Percentiles rank a stretch among this genome's conserved stretches.
Conservation (phyloP, 2,888 invertebrate species). For the Cenopis cana region DNA sequence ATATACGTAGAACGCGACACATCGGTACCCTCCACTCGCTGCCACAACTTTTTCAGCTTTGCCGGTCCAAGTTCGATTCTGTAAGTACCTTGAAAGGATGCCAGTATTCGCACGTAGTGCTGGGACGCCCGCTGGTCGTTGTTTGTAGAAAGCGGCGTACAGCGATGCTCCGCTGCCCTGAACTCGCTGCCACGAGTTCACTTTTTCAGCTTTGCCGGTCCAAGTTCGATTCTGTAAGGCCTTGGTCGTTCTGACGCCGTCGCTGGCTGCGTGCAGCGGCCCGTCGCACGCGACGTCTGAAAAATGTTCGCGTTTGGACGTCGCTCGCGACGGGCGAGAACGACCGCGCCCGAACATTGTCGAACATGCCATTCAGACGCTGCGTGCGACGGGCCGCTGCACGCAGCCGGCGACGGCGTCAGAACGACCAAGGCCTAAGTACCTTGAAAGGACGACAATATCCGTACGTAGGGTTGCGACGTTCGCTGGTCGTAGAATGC, state of each 20-base stretch:
- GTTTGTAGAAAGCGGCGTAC: constrained; percentile 84
- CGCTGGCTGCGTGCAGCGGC: no score
- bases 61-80: constrained; percentile 72
- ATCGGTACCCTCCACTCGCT: constrained; percentile 69
- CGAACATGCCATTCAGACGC: no score
- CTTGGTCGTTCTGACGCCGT: no score
- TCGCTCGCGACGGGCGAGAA: no score
- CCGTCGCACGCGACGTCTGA: no score
- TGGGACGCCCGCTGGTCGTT: constrained; percentile 76
- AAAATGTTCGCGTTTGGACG: no score
- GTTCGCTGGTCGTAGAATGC: constrained; percentile 83
- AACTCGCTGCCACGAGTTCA: constrained; percentile 72
- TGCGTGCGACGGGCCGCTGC: no score
- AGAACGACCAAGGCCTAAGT: no score
- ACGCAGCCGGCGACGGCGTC: no score
- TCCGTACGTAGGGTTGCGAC: constrained; percentile 72
- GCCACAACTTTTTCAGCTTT: constrained; percentile 62
- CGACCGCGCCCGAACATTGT: no score
- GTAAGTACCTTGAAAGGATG: constrained; percentile 65
- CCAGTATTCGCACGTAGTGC: constrained; percentile 74
- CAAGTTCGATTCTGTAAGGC: constrained; percentile 74
- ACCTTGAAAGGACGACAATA: constrained; percentile 76
- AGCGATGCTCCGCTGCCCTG: constrained; percentile 74
- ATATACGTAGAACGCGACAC: constrained; percentile 78
- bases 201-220: constrained; percentile 51